Evolutionary conservation across 1,140 invertebrate species (phyloP).

Genomic region (Ctenoplectra terminalis): DNA sequence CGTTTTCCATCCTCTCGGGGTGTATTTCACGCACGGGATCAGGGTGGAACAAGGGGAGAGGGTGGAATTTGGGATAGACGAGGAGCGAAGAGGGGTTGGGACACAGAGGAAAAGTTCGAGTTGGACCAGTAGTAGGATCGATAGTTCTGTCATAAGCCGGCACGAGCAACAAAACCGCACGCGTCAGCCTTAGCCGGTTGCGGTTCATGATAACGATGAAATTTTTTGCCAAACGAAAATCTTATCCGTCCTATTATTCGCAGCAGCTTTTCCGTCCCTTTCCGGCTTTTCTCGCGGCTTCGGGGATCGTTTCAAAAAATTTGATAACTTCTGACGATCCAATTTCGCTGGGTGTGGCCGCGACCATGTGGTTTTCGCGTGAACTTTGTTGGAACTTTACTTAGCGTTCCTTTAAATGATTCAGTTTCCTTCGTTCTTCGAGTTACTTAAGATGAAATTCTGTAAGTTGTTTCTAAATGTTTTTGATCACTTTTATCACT

Average conservation of each 20-base stretch:
- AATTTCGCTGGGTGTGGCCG: slow-evolving; percentile 29
- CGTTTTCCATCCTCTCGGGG: not conserved
- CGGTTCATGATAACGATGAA: slow-evolving; percentile 50
- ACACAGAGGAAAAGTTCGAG: slow-evolving; percentile 44
- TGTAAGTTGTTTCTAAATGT: too few species aligned
- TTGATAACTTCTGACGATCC: not conserved
- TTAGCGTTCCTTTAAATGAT: not conserved
- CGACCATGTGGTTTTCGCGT: not conserved
- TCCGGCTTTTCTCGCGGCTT: too few species aligned
- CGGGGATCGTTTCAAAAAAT: not conserved
- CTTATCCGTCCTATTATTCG: slow-evolving; percentile 18
- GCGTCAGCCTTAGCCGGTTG: slow-evolving; percentile 59
- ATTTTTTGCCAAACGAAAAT: slow-evolving; percentile 45
- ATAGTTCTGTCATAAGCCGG: slow-evolving; percentile 66
- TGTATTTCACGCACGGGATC: slow-evolving; percentile 30
- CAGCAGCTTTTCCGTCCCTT: too few species aligned
- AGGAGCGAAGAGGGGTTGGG: not conserved
- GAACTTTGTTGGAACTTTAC: not conserved
- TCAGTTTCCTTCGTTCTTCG: not conserved
- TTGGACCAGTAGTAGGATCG: slow-evolving; percentile 57
- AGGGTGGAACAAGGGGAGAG: not conserved
- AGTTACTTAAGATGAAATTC: too few species aligned
- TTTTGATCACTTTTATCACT: too few species aligned
- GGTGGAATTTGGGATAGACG: slow-evolving; percentile 31
- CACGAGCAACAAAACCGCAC: slow-evolving; percentile 64